Percentiles rank a stretch among this genome's conserved stretches.
phyloP scores from a whole-genome alignment of 1,140 invertebrate genomes.

The Leptinotarsa texana region DNA sequence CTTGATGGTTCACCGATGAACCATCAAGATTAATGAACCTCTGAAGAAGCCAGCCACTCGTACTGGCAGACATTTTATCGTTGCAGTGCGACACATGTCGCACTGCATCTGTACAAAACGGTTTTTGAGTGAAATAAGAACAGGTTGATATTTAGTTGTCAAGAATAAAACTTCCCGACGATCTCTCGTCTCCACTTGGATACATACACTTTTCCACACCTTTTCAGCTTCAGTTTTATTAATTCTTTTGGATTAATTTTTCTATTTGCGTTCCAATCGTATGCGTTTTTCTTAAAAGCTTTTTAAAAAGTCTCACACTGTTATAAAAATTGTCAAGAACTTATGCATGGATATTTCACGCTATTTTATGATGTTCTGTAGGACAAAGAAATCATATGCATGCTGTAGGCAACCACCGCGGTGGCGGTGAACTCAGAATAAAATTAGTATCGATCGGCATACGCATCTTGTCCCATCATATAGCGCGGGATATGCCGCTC shows the following conservation, averaged over 20 bases:
- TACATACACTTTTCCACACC: constrained; percentile 15
- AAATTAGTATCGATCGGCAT: too few relatives aligned
- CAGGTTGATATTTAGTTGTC: constrained; percentile 29
- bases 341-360: too few relatives aligned
- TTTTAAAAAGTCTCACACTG: neutral
- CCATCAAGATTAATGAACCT: neutral
- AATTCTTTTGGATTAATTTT: constrained; percentile 19
- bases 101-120: constrained; percentile 9
- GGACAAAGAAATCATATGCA: too few relatives aligned
- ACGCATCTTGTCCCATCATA: too few relatives aligned
- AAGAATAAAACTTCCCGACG: constrained; percentile 20
- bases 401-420: too few relatives aligned
- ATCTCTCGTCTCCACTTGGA: constrained; percentile 15
- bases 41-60: too few relatives aligned
- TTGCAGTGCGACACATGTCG: neutral
- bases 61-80: constrained; percentile 3
- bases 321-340: constrained; percentile 16
- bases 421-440: too few relatives aligned
- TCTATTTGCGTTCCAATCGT: constrained; percentile 15
- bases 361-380: too few relatives aligned
- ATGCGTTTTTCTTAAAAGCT: constrained; percentile 15
- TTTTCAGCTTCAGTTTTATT: constrained; percentile 16
- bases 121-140: constrained; percentile 21
- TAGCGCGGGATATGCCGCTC: too few relatives aligned
- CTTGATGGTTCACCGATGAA: constrained; percentile 2